phyloP scores from a whole-genome alignment of 2,113 vertebrate genomes.

The Coptodon bakossiorum region DNA sequence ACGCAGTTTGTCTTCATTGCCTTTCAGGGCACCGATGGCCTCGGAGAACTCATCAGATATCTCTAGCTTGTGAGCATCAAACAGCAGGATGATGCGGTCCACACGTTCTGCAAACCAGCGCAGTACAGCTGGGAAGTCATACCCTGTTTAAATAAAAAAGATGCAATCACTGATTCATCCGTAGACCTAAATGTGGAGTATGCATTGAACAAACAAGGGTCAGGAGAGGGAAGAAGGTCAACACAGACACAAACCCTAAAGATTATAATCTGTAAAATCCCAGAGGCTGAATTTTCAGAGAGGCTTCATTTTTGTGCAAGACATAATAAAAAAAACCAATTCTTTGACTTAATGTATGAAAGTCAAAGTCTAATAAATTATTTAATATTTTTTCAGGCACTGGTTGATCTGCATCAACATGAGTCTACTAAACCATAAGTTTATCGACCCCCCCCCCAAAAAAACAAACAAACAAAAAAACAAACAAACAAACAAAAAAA shows the following conservation, averaged over 20 bases:
- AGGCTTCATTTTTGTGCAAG: neutral
- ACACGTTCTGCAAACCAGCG: slow-evolving; percentile 92
- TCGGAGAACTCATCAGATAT: slow-evolving; percentile 92
- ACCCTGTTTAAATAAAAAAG: slow-evolving; percentile 68
- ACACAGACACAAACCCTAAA: slow-evolving; percentile 37
- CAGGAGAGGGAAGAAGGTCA: slow-evolving; percentile 33
- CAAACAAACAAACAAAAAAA: too few species aligned
- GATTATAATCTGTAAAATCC: neutral
- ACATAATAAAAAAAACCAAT: neutral
- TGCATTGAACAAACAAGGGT: neutral
- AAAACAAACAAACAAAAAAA: too few species aligned
- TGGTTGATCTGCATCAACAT: neutral
- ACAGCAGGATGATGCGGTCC: slow-evolving; percentile 89
- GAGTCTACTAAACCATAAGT: neutral
- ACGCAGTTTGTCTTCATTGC: slow-evolving; percentile 92
- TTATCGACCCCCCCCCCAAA: neutral
- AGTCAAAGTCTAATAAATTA: neutral
- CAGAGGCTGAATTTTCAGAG: accelerated
- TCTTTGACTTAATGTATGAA: neutral
- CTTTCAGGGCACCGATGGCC: slow-evolving; percentile 84
- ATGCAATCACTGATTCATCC: neutral
- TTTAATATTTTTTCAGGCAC: neutral
- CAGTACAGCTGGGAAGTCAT: slow-evolving; percentile 87
- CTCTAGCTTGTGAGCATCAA: slow-evolving; percentile 92
- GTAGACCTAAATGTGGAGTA: neutral